A percentile compares a stretch with the other conserved stretches of the same genome.
These are phyloP conservation scores for Phlogophora meticulosa DNA, from an alignment of 2,888 invertebrate genomes.

Conservation along the genomic window DNA sequence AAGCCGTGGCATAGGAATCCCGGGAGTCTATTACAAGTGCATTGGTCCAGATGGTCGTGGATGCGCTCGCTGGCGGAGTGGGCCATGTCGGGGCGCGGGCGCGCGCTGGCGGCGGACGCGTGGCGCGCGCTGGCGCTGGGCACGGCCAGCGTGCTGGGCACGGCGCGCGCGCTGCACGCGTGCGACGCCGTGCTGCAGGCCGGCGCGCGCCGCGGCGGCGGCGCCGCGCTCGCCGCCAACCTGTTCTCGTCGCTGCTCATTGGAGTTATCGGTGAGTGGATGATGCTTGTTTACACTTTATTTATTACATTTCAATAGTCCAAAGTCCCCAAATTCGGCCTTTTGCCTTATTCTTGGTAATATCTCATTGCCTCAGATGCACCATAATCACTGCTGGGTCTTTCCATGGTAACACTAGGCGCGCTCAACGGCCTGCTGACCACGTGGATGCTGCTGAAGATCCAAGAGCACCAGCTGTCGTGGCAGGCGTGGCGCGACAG, in stretches of 20 bases:
- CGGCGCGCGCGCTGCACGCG: constrained; percentile 88
- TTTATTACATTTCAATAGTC: too few species aligned
- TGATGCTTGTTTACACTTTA: background rate
- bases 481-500: constrained; percentile 88
- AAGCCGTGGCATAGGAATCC: background rate
- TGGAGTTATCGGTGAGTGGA: constrained; percentile 82
- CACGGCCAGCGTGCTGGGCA: constrained; percentile 84
- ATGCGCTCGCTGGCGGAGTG: constrained; percentile 82
- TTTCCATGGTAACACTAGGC: constrained; percentile 71
- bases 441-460: constrained; percentile 89
- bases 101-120: constrained; percentile 84
- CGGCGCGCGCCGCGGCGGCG: constrained; percentile 83
- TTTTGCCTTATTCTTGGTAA: constrained; percentile 3
- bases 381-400: constrained; percentile 25
- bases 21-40: constrained; percentile 47
- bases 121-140: constrained; percentile 86
- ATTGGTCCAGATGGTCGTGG: constrained; percentile 84
- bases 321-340: background rate
- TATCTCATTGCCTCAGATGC: constrained; percentile 27
- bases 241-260: constrained; percentile 87
- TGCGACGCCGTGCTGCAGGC: constrained; percentile 87
- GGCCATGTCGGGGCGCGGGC: constrained; percentile 84
- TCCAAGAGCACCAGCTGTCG: constrained; percentile 88
- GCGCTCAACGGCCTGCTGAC: constrained; percentile 87
- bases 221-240: constrained; percentile 85